phyloP scores from a whole-genome alignment of 2,888 invertebrate species.

The Lottia gigantea region DNA sequence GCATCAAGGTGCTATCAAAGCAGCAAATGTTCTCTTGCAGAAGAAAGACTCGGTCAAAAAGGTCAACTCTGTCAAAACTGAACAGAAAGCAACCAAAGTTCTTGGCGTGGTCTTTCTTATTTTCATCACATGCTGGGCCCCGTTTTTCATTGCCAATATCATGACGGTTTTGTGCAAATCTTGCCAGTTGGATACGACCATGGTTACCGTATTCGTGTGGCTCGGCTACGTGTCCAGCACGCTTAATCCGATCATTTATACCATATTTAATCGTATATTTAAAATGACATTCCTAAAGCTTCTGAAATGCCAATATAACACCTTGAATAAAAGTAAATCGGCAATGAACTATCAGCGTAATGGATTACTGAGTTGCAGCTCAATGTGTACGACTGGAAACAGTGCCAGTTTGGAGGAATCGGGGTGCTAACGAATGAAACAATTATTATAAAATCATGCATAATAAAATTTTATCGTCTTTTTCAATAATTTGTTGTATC shows the following conservation, averaged over 20 bases:
- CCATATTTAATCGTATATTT: slow-evolving; percentile 67
- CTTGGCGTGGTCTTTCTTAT: slow-evolving; percentile 66
- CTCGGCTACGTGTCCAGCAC: slow-evolving; percentile 66
- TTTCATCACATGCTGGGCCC: slow-evolving; percentile 67
- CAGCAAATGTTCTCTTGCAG: slow-evolving; percentile 58
- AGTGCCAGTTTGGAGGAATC: slow-evolving; percentile 30
- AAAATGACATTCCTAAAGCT: slow-evolving; percentile 63
- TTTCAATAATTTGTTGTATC: no score
- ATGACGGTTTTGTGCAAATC: slow-evolving; percentile 76
- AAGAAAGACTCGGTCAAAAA: slow-evolving; percentile 37
- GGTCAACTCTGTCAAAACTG: slow-evolving; percentile 76
- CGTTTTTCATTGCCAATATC: slow-evolving; percentile 66
- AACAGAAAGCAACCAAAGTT: slow-evolving; percentile 95
- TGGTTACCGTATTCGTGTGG: slow-evolving; percentile 66
- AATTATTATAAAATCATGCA: no score
- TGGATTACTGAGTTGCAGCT: slow-evolving; percentile 21
- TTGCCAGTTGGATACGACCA: slow-evolving; percentile 74
- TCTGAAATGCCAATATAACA: slow-evolving; percentile 56
- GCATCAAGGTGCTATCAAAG: slow-evolving; percentile 60
- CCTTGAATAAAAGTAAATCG: slow-evolving; percentile 46
- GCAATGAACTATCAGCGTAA: slow-evolving; percentile 14
- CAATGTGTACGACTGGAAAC: slow-evolving; percentile 21
- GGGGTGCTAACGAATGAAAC: slow-evolving; percentile 22
- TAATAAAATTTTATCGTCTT: no score
- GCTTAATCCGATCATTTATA: slow-evolving; percentile 68